Percentiles rank a stretch among this genome's conserved stretches.
Conservation (phyloP, 2,888 invertebrate species). For the Barypeithes pellucidus region DNA sequence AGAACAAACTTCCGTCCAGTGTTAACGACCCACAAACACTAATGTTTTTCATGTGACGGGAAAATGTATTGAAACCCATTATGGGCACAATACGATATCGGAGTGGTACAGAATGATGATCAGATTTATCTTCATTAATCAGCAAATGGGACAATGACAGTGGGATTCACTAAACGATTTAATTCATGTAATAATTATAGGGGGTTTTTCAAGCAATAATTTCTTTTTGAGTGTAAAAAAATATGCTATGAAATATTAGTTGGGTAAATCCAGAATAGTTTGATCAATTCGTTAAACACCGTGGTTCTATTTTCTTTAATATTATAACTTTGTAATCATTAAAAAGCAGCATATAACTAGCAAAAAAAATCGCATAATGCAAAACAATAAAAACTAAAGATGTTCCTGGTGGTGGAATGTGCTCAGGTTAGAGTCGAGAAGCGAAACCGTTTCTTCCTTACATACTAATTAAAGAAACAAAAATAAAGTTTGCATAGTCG, state of each 20-base stretch:
- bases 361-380: no score
- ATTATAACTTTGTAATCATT: no score
- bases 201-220: neutral
- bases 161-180: constrained; percentile 27
- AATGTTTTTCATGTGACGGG: constrained; percentile 33
- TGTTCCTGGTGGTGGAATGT: no score
- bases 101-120: constrained; percentile 17
- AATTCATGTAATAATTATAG: constrained; percentile 4
- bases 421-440: no score
- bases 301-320: no score
- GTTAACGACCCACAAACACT: constrained; percentile 18
- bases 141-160: constrained; percentile 20
- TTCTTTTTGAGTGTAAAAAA: neutral
- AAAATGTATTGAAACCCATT: constrained; percentile 37
- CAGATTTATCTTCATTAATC: constrained; percentile 39
- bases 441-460: no score
- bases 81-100: constrained; percentile 31
- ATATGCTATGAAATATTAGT: neutral
- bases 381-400: no score
- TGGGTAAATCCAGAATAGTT: no score
- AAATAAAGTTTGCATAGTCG: no score
- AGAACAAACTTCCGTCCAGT: neutral
- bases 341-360: no score
- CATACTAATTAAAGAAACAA: no score
- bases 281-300: no score